Base-by-base conservation (phyloP, 2,797 vertebrate species). In the Strix occidentalis region DNA sequence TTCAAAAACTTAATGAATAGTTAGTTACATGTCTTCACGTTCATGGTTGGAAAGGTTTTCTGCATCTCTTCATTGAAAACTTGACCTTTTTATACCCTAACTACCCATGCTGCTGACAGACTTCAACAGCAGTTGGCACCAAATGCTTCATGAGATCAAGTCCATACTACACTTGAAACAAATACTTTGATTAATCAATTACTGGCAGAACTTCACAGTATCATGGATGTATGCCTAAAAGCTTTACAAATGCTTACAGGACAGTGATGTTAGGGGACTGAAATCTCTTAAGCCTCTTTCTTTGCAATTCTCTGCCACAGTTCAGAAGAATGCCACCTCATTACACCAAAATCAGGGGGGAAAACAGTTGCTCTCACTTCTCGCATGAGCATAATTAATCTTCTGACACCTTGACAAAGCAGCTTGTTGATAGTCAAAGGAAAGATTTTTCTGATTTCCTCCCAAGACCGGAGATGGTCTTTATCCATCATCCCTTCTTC, bases 401-500 rank as follows among this genome's bases (percentile, higher is more conserved):
- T 98, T 97, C 98, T 99, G 99, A 99, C 98, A 98, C 97, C 93
- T 94, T 91, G 98, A 99, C 99, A 99, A 99, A 99, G 98, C 98
- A 97, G 97, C 97, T 98, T 98, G 98, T 98, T 98, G 98, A 97
- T 83, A 97, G 98, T 93, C 97, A 86, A 96, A 98, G 97, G 98
- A 98, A 98, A 97, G 97, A 97, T 96, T 98, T 98, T 98, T 97
- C 97, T 93, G 97, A 98, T 98, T 99, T 99, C 99, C 99, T 99
- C 97, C 97, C 93, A 80, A 96, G 97, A 97, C 97, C 98, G 98
- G 98, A 98, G 98, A 98, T 98, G 98, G 98, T 98, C 98, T 98
- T 98, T 98, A 99, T 99, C 99, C 98, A 99, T 99, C 99, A 99
- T 98, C 98, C 98, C 96, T 97, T 98, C 98, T 99, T 99, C 98